Evolutionary conservation across 2,113 vertebrate species (phyloP).

Genomic region (Arothron firmamentum): DNA sequence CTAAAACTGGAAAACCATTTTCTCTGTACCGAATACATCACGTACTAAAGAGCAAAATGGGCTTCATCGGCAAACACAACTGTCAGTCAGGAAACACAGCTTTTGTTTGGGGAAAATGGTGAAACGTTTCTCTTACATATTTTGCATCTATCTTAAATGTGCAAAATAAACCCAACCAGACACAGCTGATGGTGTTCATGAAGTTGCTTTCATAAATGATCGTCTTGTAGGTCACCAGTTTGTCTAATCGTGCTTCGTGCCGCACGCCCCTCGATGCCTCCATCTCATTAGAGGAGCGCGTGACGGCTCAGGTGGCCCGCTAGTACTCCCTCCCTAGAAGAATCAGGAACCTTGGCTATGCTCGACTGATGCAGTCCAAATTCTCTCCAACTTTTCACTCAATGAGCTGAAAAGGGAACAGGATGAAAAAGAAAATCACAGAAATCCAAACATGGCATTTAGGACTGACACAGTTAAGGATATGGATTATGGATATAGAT

Average conservation of each 20-base stretch:
- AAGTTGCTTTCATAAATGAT: conserved; percentile 22
- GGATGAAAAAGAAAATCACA: too few relatives aligned
- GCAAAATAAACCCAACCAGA: conserved; percentile 6
- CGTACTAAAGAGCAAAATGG: conserved; percentile 55
- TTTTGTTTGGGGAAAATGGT: background rate
- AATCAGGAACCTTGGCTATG: conserved; percentile 37
- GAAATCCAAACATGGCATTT: too few relatives aligned
- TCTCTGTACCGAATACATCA: conserved; percentile 67
- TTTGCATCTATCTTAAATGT: too few relatives aligned
- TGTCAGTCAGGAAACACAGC: background rate
- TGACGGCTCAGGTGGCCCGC: conserved; percentile 22
- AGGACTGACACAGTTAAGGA: too few relatives aligned
- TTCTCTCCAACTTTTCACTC: conserved; percentile 32
- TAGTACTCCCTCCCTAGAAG: conserved; percentile 16
- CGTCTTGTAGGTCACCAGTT: conserved; percentile 31
- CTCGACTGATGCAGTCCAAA: conserved; percentile 25
- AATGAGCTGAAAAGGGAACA: conserved; percentile 14
- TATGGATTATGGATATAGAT: too few relatives aligned
- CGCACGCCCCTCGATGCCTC: conserved; percentile 26
- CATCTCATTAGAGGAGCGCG: conserved; percentile 7
- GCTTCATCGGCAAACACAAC: conserved; percentile 18
- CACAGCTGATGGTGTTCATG: conserved; percentile 23
- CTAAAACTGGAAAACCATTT: conserved; percentile 75
- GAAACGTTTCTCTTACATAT: too few relatives aligned
- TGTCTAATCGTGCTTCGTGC: conserved; percentile 9